These are phyloP conservation scores for Shinisaurus crocodilurus DNA, from an alignment of 2,113 vertebrate species.

Conservation along the genomic window DNA sequence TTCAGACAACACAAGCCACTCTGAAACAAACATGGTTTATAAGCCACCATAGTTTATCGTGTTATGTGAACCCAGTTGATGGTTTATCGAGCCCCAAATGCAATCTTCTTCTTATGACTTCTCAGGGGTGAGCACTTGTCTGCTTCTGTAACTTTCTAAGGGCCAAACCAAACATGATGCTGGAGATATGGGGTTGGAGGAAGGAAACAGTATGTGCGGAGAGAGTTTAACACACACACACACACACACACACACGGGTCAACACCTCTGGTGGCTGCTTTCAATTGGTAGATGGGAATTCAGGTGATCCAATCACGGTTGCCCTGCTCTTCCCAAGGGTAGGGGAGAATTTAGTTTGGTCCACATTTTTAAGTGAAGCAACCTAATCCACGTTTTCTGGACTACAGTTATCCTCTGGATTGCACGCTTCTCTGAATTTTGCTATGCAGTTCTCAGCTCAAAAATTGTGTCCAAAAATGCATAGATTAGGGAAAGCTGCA, in stretches of 20 bases:
- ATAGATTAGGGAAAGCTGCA: neutral
- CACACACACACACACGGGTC: too few relatives aligned
- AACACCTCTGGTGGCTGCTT: neutral
- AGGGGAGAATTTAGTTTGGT: neutral
- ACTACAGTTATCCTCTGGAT: neutral
- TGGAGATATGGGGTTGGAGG: neutral
- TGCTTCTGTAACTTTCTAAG: neutral
- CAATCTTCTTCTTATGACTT: neutral
- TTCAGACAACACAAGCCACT: too few relatives aligned
- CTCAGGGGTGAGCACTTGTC: neutral
- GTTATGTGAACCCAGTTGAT: too few relatives aligned
- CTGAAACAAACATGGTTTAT: too few relatives aligned
- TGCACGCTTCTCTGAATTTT: neutral
- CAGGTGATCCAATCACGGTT: neutral
- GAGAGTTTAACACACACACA: neutral
- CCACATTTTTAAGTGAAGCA: neutral
- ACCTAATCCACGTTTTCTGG: too few relatives aligned
- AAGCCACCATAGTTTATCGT: too few relatives aligned
- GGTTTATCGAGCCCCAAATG: neutral
- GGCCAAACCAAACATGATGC: neutral
- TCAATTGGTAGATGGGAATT: neutral
- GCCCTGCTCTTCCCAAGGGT: neutral
- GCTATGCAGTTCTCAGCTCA: neutral
- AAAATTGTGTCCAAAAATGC: neutral
- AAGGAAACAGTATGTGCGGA: neutral